These are phyloP conservation scores for Sapajus apella DNA, from an alignment of 2,113 vertebrate species.

Conservation along the genomic window DNA sequence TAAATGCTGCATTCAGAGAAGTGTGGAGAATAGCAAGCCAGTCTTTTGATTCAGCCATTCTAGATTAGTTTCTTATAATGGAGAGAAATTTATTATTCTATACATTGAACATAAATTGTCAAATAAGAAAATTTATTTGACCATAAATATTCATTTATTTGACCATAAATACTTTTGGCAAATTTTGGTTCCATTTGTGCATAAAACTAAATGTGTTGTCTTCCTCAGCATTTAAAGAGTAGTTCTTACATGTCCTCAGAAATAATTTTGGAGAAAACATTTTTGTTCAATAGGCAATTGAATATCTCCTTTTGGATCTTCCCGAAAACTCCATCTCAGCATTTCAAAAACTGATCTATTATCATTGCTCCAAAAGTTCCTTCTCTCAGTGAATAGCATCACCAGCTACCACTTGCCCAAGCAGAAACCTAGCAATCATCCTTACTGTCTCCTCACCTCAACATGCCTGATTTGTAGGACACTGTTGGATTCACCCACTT, in stretches of 20 bases:
- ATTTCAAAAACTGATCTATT: neutral
- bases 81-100: neutral
- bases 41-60: neutral
- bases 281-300: neutral
- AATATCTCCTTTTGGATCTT: neutral
- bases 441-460: neutral
- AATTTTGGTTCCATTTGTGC: neutral
- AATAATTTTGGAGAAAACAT: neutral
- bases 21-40: neutral
- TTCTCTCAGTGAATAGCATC: neutral
- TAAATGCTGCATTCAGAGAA: neutral
- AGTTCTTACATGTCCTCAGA: neutral
- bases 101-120: neutral
- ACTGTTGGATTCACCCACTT: neutral
- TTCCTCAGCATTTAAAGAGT: neutral
- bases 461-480: neutral
- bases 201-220: neutral
- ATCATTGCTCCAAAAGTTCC: neutral
- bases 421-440: neutral
- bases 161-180: neutral
- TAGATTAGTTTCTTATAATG: neutral
- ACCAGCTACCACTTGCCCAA: neutral
- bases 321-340: neutral
- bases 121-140: neutral
- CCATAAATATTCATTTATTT: neutral